Evolutionary conservation across 2,797 vertebrate genomes (phyloP).

Genomic region (Sphenodon punctatus): DNA sequence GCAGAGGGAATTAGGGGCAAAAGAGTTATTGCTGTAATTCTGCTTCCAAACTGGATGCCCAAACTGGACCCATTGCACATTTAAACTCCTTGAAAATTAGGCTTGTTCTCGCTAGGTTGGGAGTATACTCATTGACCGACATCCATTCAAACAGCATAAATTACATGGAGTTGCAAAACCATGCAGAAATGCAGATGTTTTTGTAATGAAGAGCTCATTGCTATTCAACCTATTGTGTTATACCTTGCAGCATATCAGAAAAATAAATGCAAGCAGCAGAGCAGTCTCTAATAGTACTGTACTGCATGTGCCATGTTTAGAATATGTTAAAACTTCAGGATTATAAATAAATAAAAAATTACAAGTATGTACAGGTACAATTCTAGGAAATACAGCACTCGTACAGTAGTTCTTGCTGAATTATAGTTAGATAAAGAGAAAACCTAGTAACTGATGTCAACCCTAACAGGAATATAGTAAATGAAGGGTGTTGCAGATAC

Average conservation of each 20-base stretch:
- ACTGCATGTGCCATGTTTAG: neutral
- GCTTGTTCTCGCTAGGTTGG: neutral
- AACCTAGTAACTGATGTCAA: too few species aligned
- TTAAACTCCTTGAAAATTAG: neutral
- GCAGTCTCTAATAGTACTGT: neutral
- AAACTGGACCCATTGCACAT: neutral
- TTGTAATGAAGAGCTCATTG: conserved; percentile 26
- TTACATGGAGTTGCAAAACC: conserved; percentile 18
- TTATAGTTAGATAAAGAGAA: too few species aligned
- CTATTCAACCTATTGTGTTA: conserved; percentile 19
- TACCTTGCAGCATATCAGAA: neutral
- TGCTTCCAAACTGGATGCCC: neutral
- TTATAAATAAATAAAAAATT: neutral
- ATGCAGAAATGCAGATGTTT: conserved; percentile 1
- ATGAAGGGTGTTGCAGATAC: too few species aligned
- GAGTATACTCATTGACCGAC: conserved; percentile 28
- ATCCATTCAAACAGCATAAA: conserved; percentile 34
- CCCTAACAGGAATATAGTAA: too few species aligned
- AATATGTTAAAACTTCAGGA: neutral
- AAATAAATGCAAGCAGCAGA: neutral
- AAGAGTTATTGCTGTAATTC: neutral
- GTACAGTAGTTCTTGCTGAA: neutral
- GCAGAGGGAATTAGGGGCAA: neutral
- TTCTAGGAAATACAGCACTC: neutral
- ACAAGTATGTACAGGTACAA: neutral